phyloP scores from a whole-genome alignment of 2,888 invertebrate species.

The Oxystoma pomonae region DNA sequence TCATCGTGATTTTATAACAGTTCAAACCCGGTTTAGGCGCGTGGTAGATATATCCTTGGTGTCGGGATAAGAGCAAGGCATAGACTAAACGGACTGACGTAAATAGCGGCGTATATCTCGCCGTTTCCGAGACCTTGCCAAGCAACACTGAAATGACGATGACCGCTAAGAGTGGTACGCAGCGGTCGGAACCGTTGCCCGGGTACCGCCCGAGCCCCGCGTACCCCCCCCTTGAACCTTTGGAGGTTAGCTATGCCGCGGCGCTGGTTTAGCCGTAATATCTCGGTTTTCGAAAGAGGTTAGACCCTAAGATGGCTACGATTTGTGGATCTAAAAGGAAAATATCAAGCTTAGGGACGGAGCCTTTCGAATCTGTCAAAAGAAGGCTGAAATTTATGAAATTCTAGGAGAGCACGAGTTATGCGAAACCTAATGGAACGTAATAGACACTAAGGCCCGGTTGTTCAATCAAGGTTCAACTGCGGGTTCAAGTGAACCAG shows the following conservation, averaged over 20 bases:
- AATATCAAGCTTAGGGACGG: too few species aligned
- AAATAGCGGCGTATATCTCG: conserved; percentile 16
- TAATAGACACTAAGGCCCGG: too few species aligned
- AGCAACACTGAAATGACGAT: conserved; percentile 40
- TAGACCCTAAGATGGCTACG: too few species aligned
- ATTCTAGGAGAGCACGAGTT: too few species aligned
- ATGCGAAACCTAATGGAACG: too few species aligned
- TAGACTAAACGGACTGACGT: background rate
- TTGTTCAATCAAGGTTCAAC: too few species aligned
- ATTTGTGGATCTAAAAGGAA: too few species aligned
- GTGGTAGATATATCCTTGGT: conserved; percentile 23
- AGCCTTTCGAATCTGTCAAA: too few species aligned
- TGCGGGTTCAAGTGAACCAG: too few species aligned
- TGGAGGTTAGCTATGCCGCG: conserved; percentile 35
- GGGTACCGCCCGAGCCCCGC: conserved; percentile 33
- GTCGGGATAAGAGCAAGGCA: background rate
- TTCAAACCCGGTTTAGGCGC: conserved; percentile 16
- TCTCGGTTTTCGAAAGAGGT: too few species aligned
- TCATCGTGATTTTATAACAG: background rate
- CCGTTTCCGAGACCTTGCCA: conserved; percentile 34
- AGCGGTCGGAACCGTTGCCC: conserved; percentile 45
- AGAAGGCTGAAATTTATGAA: too few species aligned
- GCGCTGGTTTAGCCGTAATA: background rate
- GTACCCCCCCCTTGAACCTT: conserved; percentile 33
- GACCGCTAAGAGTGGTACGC: conserved; percentile 46